Conservation (phyloP, 2,888 invertebrate species). For the Unio delphinus region DNA sequence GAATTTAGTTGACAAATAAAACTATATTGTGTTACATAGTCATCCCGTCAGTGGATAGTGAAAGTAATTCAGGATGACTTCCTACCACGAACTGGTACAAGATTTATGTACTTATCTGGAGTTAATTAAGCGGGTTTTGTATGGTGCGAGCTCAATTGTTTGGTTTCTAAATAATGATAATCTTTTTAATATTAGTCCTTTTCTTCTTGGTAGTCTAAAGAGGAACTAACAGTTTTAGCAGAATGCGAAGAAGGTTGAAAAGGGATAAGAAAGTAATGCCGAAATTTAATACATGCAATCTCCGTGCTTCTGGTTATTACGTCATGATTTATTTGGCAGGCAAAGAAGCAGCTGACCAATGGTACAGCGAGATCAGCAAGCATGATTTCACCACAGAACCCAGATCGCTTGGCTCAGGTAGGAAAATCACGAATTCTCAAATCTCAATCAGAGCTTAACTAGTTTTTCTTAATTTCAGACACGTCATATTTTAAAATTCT, state of each 20-base stretch:
- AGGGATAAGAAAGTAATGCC: not conserved
- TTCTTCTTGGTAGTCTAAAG: not conserved
- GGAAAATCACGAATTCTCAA: not conserved
- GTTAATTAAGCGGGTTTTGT: too few relatives aligned
- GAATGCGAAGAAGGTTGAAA: not conserved
- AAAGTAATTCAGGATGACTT: too few relatives aligned
- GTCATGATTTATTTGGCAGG: constrained; percentile 41
- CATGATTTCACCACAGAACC: constrained; percentile 58
- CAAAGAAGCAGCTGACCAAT: constrained; percentile 64
- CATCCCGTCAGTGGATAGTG: too few relatives aligned
- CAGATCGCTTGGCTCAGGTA: constrained; percentile 43
- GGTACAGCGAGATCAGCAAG: constrained; percentile 68
- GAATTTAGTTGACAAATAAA: too few relatives aligned
- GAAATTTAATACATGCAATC: not conserved
- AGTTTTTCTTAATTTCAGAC: too few relatives aligned
- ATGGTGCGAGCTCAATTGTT: too few relatives aligned
- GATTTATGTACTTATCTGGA: too few relatives aligned
- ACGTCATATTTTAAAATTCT: too few relatives aligned
- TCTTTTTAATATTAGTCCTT: not conserved
- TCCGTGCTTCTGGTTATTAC: too few relatives aligned
- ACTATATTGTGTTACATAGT: too few relatives aligned
- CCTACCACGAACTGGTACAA: too few relatives aligned
- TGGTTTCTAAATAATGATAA: not conserved
- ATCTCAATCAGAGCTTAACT: too few relatives aligned
- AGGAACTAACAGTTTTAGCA: not conserved